These are phyloP conservation scores for Hydrozoanthus gracilis DNA, from an alignment of 92 coral and sea anemone genomes.

Conservation along the genomic window DNA sequence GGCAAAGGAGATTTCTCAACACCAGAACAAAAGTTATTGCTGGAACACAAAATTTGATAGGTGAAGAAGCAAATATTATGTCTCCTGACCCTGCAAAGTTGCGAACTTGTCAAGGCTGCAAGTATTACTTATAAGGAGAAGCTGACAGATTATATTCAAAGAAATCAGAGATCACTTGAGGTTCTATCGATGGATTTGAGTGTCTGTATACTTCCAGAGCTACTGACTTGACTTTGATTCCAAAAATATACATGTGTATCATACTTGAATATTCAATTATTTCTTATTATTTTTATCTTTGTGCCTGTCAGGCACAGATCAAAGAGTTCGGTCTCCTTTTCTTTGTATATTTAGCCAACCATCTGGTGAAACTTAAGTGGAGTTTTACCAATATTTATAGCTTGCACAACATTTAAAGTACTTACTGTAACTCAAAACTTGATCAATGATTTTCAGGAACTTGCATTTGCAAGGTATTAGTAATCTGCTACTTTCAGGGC, in stretches of 20 bases:
- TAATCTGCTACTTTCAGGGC: too few relatives aligned
- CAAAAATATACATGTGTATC: constrained; percentile 23
- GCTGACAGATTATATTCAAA: not conserved
- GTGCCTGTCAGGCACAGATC: not conserved
- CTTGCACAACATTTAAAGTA: not conserved
- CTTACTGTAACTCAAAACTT: not conserved
- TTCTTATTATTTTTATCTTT: not conserved
- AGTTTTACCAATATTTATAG: not conserved
- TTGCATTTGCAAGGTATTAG: too few relatives aligned
- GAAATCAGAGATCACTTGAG: not conserved
- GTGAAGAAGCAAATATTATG: not conserved
- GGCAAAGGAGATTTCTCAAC: constrained; percentile 56
- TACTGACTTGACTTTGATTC: constrained; percentile 1
- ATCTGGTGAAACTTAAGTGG: not conserved
- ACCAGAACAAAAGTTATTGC: constrained; percentile 7
- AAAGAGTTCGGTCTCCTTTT: not conserved
- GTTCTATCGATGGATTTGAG: not conserved
- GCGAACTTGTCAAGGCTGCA: not conserved
- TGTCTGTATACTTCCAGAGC: constrained; percentile 19
- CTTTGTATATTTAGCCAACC: not conserved
- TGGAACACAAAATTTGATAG: constrained; percentile 26
- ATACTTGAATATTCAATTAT: not conserved
- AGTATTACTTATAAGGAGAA: not conserved
- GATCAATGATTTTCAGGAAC: not conserved
- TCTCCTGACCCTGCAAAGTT: constrained; percentile 19